Evolutionary conservation across 2,113 vertebrate genomes (phyloP), one percentile per base, ranked within the genome.

Genomic region (Leptobrachium leishanense): DNA sequence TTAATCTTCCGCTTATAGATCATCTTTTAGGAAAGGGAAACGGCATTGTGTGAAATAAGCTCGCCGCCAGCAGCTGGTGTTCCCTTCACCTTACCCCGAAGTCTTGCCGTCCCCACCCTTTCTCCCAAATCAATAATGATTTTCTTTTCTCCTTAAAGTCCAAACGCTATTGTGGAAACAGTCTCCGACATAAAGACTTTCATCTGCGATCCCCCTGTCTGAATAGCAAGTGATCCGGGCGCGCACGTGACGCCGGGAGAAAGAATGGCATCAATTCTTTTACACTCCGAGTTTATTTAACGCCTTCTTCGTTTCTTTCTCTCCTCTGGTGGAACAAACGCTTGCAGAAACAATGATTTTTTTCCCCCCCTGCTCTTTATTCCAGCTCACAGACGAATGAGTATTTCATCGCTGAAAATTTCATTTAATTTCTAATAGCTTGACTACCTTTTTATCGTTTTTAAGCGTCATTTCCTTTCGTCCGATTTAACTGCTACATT

Each of bases 1-100:
- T 86, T 31, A 86, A 83, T 84, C 85, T 88, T 90, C 90, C 85
- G 87, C 89, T 86, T 87, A 87, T 92, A 89, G 87, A 87, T 89
- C 90, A 91, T 92, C 90, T 92, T 92, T 90, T 91, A 78, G 86
- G 90, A 90, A 90, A 31, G 20, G 88, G 89, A 91, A 90, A 91
- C 85, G 20, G 88, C 83, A 88, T 87, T 85, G 88, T 85, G 86
- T 92, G 87, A 85, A 86, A 75, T 75, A 90, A 91, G 88, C 86
- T 87, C 86, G 87, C 85, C 84, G 80, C 83, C 87, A 84, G 85
- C 53, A 84, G 85, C 53, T 15, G 86, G 84, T 82, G 85, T 85
- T 88, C 84, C 87, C 88, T 86, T 88, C 88, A 82, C 89, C 85
- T 87, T 85, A 83, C 75, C 55, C 20, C 15, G 9, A 59, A 57